Evolutionary conservation across 1,140 invertebrate genomes (phyloP), one percentile per base, ranked within the genome.

Genomic region (Brachionus plicatilis): DNA sequence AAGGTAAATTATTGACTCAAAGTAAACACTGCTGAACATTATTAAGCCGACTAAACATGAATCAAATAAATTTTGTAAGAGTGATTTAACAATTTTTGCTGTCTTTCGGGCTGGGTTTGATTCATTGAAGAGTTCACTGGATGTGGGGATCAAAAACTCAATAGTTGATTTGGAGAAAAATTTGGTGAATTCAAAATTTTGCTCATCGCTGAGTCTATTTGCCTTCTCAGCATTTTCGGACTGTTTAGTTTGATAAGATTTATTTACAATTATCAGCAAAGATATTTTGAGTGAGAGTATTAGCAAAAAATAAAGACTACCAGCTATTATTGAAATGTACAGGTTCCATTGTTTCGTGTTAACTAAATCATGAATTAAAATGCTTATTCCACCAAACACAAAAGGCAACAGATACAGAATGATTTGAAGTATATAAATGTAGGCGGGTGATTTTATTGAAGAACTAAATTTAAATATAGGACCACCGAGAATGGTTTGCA

Each of bases 401-500:
- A 87, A 87, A 50, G 88, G 88, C 43, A 89, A 60, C 7, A 88
- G 45, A 80, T 88, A 88, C 20, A 89, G 60, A 0, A 87, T 14
- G 11, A 88, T 85, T 85, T 89, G 89, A 29, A 87, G 87, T 5
- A 88, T 29, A 83, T 88, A 90, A 24, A 90, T 88, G 86, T 88
- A 90, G n/a, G 85, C 20, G 17, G 88, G 88, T 8, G 87, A 87
- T 85, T 87, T 86, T 84, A 88, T 89, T 27, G 87, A 87, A 29
- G 88, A 82, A 56, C 85, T 86, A 37, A 90, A 84, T 75, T 89
- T 88, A 11, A 82, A 37, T 4, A 82, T 47, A 12, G 88, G 87
- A 20, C 90, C 90, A 12, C 90, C 90, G 9, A 90, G 85, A 60
- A 91, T 86, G 1, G 90, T 91, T 86, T 90, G 89, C 11, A 89